Percentiles rank a stretch among this genome's conserved stretches.
phyloP scores from a whole-genome alignment of 2,797 vertebrate genomes.

The Epinephelus coioides region DNA sequence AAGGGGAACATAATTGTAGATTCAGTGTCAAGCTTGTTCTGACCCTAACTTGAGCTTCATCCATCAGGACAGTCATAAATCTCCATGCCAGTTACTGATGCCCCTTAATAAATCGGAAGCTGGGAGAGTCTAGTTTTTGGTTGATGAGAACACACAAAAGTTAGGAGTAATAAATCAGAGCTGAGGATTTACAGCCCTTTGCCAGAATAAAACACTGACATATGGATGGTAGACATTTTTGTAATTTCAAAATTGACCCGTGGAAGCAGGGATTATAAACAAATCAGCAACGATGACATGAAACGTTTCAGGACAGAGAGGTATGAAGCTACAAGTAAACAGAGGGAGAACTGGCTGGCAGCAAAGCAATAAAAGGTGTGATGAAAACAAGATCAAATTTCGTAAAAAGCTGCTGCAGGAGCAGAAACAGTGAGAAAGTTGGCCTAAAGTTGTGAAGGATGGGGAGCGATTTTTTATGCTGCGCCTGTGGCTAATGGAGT shows the following conservation, averaged over 20 bases:
- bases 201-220: not conserved
- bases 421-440: constrained; percentile 40
- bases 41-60: constrained; percentile 7
- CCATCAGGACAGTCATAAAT: constrained; percentile 19
- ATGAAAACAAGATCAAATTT: constrained; percentile 36
- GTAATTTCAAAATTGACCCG: no score
- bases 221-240: not conserved
- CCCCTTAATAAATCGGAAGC: not conserved
- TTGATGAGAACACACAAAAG: constrained; percentile 5
- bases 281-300: constrained; percentile 11
- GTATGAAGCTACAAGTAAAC: not conserved
- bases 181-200: constrained; percentile 22
- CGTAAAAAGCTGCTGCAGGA: constrained; percentile 32
- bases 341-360: not conserved
- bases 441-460: constrained; percentile 49
- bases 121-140: constrained; percentile 14
- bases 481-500: constrained; percentile 63
- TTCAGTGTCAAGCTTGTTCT: not conserved
- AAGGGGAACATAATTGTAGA: constrained; percentile 3
- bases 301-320: not conserved
- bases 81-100: not conserved
- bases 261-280: not conserved
- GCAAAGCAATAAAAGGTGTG: constrained; percentile 32
- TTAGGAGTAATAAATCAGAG: constrained; percentile 2
- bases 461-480: constrained; percentile 39